phyloP scores from a whole-genome alignment of 53 echinoderm and acorn worm genomes.

The Zoroaster sp. region DNA sequence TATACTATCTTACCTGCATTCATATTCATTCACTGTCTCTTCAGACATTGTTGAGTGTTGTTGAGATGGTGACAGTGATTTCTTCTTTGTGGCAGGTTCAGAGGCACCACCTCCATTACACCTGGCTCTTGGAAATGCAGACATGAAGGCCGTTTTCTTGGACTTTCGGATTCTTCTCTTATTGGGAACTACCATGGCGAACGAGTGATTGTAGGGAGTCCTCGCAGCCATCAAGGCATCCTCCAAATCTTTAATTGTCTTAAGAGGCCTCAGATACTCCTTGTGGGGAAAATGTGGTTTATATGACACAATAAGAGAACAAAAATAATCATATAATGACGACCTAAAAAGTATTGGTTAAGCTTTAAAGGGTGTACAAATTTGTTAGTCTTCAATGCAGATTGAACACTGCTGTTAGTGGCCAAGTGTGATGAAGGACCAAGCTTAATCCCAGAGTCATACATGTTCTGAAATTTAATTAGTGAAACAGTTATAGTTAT shows the following conservation, averaged over 20 bases:
- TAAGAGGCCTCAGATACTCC: not conserved
- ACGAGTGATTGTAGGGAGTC: conserved; percentile 3
- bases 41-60: not conserved
- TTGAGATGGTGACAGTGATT: not conserved
- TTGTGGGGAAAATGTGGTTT: not conserved
- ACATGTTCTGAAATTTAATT: too few species aligned
- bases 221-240: not conserved
- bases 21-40: not conserved
- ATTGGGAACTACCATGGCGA: not conserved
- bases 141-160: conserved; percentile 1
- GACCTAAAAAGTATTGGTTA: too few species aligned
- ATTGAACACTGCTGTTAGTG: too few species aligned
- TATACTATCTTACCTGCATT: not conserved
- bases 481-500: too few species aligned
- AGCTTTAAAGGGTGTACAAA: too few species aligned
- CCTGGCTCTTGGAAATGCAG: not conserved
- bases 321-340: too few species aligned
- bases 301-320: too few species aligned
- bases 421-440: too few species aligned
- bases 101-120: not conserved
- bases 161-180: not conserved
- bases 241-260: not conserved
- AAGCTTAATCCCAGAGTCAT: too few species aligned
- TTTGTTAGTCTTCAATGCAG: too few species aligned
- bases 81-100: not conserved